Conservation (phyloP, 2,888 invertebrate genomes). For the Tenthredo notha region DNA sequence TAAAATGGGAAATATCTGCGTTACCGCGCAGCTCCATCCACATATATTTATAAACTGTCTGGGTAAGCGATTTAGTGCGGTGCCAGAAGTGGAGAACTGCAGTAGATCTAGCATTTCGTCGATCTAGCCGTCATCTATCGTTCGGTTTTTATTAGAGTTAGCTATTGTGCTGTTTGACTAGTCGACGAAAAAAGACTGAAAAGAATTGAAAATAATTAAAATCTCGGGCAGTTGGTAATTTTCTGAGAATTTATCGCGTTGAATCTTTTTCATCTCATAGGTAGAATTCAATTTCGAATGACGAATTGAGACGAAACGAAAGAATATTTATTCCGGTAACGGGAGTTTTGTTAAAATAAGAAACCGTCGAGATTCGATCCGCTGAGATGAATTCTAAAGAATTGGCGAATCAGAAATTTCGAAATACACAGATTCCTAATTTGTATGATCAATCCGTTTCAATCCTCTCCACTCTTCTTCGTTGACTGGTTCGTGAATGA, state of each 20-base stretch:
- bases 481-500: not conserved
- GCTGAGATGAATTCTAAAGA: not conserved
- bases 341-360: not conserved
- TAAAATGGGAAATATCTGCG: not conserved
- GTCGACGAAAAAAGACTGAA: not conserved
- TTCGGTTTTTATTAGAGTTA: not conserved
- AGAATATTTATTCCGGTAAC: not conserved
- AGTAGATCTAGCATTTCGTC: not conserved
- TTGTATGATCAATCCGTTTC: not conserved
- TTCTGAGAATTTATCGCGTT: not conserved
- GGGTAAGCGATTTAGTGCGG: constrained; percentile 1
- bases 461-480: not conserved
- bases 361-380: not conserved
- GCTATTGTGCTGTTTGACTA: not conserved
- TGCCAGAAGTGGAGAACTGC: constrained; percentile 4
- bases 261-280: not conserved
- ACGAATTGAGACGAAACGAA: constrained; percentile 1
- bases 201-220: constrained; percentile 14
- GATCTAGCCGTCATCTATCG: not conserved
- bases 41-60: not conserved
- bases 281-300: not conserved
- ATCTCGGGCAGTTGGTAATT: not conserved
- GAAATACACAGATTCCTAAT: not conserved
- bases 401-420: not conserved
- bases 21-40: not conserved